Base-by-base conservation (phyloP, 2,797 vertebrate genomes). In the Numenius phaeopus region DNA sequence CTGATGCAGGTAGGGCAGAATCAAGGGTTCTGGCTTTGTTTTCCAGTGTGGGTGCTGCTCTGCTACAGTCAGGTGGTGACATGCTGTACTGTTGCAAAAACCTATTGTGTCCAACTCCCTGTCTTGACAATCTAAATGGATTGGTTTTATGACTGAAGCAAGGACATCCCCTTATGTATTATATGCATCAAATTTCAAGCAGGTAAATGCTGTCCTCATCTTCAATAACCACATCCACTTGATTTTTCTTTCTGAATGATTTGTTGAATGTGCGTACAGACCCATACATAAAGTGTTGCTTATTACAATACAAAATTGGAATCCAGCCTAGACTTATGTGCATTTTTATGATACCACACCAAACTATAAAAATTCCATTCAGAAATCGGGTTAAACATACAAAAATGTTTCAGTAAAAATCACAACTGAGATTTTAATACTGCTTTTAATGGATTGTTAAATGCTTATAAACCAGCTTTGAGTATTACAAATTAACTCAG, bases 401-500 rank as follows among this genome's bases (percentile, higher is more conserved):
- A 89, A 89, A 92, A 93, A 61, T 91, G 2, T 71, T 96, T 94
- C 69, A 30, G 58, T 80, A 89, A 92, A 87, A 94, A 81, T 75
- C 71, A 87, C 39, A 94, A 19, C 52, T 32, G 57, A 88, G 90
- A 24, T 89, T 94, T 95, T 91, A 81, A 93, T 89, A 40, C 32
- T 83, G 76, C 70, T 93, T 96, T 96, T 89, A 97, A 94, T 92
- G 65, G 71, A 69, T 94, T 93, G 89, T 94, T 94, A 94, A 96
- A 94, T 96, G 94, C 90, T 96, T 98, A 95, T 97, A 98, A 98
- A 98, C 96, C 94, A 94, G 89, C 54, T 93, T 95, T 95, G 92
- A 94, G 96, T 97, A 93, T 97, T 89, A 97, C 88, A 98, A 97
- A 98, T 98, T 98, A 98, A 98, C 94, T 97, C 93, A 93, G 92